Evolutionary conservation across 2,797 vertebrate genomes (phyloP).

Genomic region (Microctenopoma lineatum): DNA sequence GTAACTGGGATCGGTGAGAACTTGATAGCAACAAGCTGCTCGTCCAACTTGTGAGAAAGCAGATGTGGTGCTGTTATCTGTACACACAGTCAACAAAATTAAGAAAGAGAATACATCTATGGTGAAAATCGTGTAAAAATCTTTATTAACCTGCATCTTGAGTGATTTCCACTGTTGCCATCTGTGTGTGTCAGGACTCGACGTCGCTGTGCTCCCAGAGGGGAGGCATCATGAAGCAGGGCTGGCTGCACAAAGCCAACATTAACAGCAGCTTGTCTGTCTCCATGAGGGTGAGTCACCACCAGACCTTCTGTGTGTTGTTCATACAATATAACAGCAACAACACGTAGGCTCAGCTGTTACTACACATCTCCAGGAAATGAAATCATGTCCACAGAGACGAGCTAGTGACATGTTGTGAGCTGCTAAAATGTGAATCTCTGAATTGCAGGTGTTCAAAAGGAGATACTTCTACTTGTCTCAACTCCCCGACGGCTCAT

Average conservation of each 20-base stretch:
- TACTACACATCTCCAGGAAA: background rate
- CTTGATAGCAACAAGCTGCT: background rate
- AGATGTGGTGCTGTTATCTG: background rate
- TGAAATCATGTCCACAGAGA: background rate
- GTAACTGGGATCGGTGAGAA: background rate
- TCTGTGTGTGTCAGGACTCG: conserved; percentile 84
- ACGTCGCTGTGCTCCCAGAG: conserved; percentile 95
- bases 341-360: background rate
- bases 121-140: background rate
- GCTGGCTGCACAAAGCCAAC: conserved; percentile 98
- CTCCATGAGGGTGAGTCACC: conserved; percentile 94
- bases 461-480: conserved; percentile 96
- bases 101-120: background rate
- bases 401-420: background rate
- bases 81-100: background rate
- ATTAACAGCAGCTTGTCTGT: conserved; percentile 97
- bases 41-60: background rate
- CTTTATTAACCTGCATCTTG: background rate
- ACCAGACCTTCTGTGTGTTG: conserved; percentile 25
- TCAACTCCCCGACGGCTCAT: conserved; percentile 96
- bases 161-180: conserved; percentile 17
- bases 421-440: background rate
- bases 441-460: conserved; percentile 90
- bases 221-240: conserved; percentile 95
- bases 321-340: conserved; percentile 5